These are phyloP conservation scores for Teinopalpus imperialis DNA, from an alignment of 2,888 invertebrate species.

Conservation along the genomic window DNA sequence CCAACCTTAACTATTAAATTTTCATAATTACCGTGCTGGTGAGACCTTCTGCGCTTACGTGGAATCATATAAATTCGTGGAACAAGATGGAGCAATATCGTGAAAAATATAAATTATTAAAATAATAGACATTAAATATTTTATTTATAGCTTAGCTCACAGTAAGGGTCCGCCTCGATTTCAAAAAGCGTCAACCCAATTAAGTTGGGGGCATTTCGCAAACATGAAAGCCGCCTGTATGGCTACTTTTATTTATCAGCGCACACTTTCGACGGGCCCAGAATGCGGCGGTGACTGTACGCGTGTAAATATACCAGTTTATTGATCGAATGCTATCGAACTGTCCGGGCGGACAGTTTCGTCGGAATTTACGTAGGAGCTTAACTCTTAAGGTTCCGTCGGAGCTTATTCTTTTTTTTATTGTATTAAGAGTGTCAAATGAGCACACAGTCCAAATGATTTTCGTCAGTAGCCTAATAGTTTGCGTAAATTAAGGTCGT, in stretches of 20 bases:
- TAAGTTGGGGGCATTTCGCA: slow-evolving; percentile 42
- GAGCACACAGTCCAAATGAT: too few species aligned
- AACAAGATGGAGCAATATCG: slow-evolving; percentile 8
- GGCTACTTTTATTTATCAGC: slow-evolving; percentile 54
- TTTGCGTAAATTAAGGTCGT: too few species aligned
- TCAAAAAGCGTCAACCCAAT: slow-evolving; percentile 20
- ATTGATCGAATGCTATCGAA: slow-evolving; percentile 14
- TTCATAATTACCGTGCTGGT: too few species aligned
- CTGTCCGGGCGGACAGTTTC: neutral
- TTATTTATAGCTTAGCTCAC: slow-evolving; percentile 14
- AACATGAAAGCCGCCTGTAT: slow-evolving; percentile 52
- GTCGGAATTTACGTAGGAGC: slow-evolving; percentile 2
- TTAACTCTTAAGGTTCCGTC: slow-evolving; percentile 4
- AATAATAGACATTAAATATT: slow-evolving; percentile 7
- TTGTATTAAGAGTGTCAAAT: too few species aligned
- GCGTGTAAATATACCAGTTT: slow-evolving; percentile 22
- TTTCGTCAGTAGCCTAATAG: too few species aligned
- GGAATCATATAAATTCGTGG: too few species aligned
- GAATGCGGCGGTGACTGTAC: slow-evolving; percentile 33
- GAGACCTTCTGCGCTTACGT: too few species aligned
- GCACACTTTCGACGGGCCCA: slow-evolving; percentile 40
- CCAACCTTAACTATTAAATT: too few species aligned
- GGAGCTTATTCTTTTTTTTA: too few species aligned
- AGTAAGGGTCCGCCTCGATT: slow-evolving; percentile 12
- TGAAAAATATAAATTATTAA: slow-evolving; percentile 4